A percentile compares a stretch with the other conserved stretches of the same genome.
Conservation (phyloP, 2,113 vertebrate genomes). For the Channa maculata region DNA sequence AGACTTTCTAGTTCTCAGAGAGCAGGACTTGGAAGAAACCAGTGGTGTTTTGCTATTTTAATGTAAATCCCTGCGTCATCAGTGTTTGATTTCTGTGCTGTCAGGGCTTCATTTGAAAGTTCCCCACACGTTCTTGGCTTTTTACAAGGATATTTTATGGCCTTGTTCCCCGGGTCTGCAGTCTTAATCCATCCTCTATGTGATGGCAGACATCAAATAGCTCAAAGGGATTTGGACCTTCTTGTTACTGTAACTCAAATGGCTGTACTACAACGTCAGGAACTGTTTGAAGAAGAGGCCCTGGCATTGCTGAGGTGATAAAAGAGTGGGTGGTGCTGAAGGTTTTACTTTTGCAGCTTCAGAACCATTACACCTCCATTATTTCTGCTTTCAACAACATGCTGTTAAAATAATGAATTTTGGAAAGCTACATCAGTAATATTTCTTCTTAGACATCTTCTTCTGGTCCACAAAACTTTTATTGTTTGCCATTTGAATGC, state of each 20-base stretch:
- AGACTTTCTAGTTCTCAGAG: constrained; percentile 6
- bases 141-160: constrained; percentile 65
- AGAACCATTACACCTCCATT: constrained; percentile 9
- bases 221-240: constrained; percentile 54
- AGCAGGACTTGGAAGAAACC: constrained; percentile 7
- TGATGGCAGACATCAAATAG: constrained; percentile 62
- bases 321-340: constrained; percentile 13
- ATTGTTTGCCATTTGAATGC: neutral
- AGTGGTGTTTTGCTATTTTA: constrained; percentile 33
- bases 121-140: constrained; percentile 57
- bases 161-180: constrained; percentile 46
- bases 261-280: constrained; percentile 52
- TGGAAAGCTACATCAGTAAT: neutral
- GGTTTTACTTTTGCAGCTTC: constrained; percentile 26
- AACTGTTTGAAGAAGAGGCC: constrained; percentile 55
- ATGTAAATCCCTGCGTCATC: constrained; percentile 32
- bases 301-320: constrained; percentile 4
- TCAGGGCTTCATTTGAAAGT: constrained; percentile 22
- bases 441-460: constrained; percentile 5
- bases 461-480: neutral
- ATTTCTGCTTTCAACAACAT: constrained; percentile 11
- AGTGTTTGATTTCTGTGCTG: constrained; percentile 17
- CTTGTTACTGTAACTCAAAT: constrained; percentile 66
- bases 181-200: constrained; percentile 64
- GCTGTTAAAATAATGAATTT: constrained; percentile 23